Conservation (phyloP, 2,113 vertebrate species). For the Tychaedon coryphoeus region DNA sequence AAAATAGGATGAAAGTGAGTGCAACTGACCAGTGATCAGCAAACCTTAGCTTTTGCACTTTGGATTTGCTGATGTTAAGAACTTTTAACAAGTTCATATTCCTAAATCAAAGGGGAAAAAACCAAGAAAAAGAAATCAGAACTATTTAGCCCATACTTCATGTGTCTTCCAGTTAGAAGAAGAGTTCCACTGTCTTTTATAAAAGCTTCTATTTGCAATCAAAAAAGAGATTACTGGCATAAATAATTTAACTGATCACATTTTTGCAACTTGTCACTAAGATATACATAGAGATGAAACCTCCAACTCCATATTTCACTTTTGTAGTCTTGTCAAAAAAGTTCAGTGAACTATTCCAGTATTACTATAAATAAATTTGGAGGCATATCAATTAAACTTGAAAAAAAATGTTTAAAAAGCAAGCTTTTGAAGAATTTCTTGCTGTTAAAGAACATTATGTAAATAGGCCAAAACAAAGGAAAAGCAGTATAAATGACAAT, state of each 20-base stretch:
- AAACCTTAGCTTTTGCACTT: not conserved
- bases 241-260: not conserved
- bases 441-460: not conserved
- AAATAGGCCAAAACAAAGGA: not conserved
- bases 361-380: not conserved
- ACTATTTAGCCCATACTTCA: not conserved
- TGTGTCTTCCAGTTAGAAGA: not conserved
- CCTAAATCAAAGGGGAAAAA: not conserved
- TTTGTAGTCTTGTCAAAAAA: not conserved
- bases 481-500: not conserved
- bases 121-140: not conserved
- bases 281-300: not conserved
- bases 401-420: not conserved
- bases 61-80: not conserved
- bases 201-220: not conserved
- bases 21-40: not conserved
- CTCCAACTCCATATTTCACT: not conserved
- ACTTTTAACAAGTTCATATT: not conserved
- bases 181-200: not conserved
- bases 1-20: not conserved
- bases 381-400: not conserved
- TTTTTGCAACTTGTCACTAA: not conserved
- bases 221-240: not conserved
- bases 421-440: not conserved
- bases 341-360: not conserved